Conservation (phyloP, 2,797 vertebrate species). For the Brotula barbata region DNA sequence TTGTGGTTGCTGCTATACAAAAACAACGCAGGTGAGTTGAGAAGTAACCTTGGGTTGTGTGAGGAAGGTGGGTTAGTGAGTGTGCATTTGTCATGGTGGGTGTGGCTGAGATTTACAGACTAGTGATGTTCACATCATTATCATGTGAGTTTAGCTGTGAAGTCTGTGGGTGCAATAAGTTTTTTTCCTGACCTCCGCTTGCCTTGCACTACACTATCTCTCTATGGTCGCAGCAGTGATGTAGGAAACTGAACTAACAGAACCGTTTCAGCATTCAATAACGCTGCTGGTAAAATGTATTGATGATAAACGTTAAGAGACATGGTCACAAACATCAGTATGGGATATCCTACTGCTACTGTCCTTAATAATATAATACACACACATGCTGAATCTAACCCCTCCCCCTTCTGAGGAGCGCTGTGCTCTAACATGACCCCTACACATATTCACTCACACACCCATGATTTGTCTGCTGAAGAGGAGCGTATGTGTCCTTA, state of each 20-base stretch:
- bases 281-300: not conserved
- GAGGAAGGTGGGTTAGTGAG: not conserved
- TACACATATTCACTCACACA: conserved; percentile 30
- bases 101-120: too few relatives aligned
- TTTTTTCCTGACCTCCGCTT: not conserved
- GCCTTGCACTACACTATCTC: too few relatives aligned
- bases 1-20: too few relatives aligned
- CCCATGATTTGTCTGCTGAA: conserved; percentile 24
- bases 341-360: conserved; percentile 30
- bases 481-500: conserved; percentile 30
- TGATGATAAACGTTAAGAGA: not conserved
- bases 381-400: conserved; percentile 27
- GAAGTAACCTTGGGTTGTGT: too few relatives aligned
- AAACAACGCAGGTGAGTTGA: too few relatives aligned
- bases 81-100: too few relatives aligned
- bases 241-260: not conserved
- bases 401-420: conserved; percentile 34
- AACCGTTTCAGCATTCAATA: not conserved
- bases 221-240: too few relatives aligned
- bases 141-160: conserved; percentile 3
- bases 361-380: conserved; percentile 32
- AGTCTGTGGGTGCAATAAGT: conserved; percentile 17
- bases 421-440: conserved; percentile 5
- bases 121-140: too few relatives aligned
- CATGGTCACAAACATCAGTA: conserved; percentile 18